Evolutionary conservation across 2,797 vertebrate genomes (phyloP), one percentile per base, ranked within the genome.

Genomic region (Neosalanx taihuensis): DNA sequence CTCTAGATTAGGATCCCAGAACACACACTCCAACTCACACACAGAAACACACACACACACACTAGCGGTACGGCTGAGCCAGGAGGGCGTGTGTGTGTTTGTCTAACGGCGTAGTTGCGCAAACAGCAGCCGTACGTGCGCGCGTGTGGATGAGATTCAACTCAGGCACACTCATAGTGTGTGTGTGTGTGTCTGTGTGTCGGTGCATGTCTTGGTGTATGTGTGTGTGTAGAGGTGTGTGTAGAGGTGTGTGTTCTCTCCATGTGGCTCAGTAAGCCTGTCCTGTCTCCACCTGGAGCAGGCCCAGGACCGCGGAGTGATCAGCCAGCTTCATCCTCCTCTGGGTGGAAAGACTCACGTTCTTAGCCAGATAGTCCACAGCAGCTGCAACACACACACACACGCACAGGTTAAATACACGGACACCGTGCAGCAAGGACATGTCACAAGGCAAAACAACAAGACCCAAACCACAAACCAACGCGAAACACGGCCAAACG

Each of bases 301-400:
- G 93, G 30, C 95, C 95, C 88, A 95, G 89, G 49, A 95, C 94
- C 0, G 94, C 93, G 0, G 97, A 98, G 84, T 97, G 97, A 78
- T 98, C 96, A 1, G 95, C 92, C 0, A 99, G 93, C 90, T 99
- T 99, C 96, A 99, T 95, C 88, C 96, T 91, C 69, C 96, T 94
- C 90, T 98, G 97, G 51, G 94, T 95, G 80, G 96, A 96, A 83
- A 99, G 92, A 89, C 97, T 96, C 82, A 99, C 98, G 10, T 99
- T 99, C 90, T 99, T 99, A 56, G 97, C 94, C 94, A 99, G 85
- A 85, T 98, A 99, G 87, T 98, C 97, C 67, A 98, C 98, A 5
- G 98, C 95, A 78, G 91, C 91, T 93, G 85, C 93, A 95, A n/a
- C 6, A 53, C 26, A 30, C 29, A 30, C 26, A 53, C 26, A 49